These are phyloP conservation scores for Nycticorax nycticorax DNA, from an alignment of 2,113 vertebrate genomes.

Conservation along the genomic window DNA sequence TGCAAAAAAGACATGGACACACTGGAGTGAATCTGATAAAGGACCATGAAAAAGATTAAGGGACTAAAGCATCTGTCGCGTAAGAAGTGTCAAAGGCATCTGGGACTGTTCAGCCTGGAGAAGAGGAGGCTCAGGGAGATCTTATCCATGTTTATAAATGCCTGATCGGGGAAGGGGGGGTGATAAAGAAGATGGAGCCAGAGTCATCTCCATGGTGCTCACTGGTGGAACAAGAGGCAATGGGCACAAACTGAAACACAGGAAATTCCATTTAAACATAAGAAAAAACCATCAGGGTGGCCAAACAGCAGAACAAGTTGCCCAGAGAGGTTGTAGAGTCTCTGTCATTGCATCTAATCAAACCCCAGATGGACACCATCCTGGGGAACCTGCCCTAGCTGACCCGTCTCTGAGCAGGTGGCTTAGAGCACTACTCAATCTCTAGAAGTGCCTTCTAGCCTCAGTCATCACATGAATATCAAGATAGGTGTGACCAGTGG, in stretches of 20 bases:
- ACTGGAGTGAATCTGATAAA: not conserved
- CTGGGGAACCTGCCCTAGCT: not conserved
- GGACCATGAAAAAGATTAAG: not conserved
- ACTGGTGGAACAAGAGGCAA: not conserved
- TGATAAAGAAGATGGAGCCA: not conserved
- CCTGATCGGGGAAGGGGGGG: not conserved
- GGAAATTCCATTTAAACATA: not conserved
- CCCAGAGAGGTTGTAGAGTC: not conserved
- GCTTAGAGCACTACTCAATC: not conserved
- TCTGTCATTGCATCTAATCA: not conserved
- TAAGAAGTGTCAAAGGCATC: not conserved
- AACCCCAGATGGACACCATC: not conserved
- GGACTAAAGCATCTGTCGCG: not conserved
- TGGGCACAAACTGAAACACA: not conserved
- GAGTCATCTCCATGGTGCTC: not conserved
- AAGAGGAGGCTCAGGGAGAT: not conserved
- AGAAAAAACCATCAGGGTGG: not conserved
- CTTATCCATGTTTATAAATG: not conserved
- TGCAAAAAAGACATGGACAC: not conserved
- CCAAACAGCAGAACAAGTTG: not conserved
- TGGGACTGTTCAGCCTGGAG: not conserved
- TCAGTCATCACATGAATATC: not conserved
- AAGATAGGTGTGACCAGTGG: not conserved
- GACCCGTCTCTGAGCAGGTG: not conserved
- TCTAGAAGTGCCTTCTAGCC: not conserved